phyloP scores from a whole-genome alignment of 2,113 vertebrate species.

The Caranx ignobilis region DNA sequence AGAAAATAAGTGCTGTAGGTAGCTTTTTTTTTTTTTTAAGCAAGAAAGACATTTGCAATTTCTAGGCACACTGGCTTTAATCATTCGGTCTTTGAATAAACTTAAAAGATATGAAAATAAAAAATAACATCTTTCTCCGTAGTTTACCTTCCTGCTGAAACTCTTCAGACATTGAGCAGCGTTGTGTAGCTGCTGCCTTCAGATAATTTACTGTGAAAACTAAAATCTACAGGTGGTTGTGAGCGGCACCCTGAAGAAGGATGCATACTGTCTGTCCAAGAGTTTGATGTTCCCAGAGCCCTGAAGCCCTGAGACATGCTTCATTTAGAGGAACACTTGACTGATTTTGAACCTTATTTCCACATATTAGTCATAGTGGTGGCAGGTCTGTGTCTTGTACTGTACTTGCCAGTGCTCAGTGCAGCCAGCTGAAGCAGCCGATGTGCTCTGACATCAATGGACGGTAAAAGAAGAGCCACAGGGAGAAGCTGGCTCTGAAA shows the following conservation, averaged over 20 bases:
- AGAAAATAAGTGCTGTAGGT: too few species aligned
- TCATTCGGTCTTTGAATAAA: too few species aligned
- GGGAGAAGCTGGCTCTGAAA: constrained; percentile 27
- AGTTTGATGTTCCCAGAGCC: constrained; percentile 34
- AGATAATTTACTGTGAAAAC: constrained; percentile 6
- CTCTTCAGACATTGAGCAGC: neutral
- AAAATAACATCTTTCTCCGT: neutral
- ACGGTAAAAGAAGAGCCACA: constrained; percentile 29
- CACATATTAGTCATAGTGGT: constrained; percentile 41
- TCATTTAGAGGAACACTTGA: constrained; percentile 45
- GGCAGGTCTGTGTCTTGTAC: constrained; percentile 40
- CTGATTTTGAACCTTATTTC: constrained; percentile 32
- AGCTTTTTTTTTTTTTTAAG: too few species aligned
- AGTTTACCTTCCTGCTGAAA: neutral
- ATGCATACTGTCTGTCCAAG: neutral
- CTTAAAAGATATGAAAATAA: neutral
- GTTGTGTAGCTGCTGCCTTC: neutral
- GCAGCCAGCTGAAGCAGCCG: constrained; percentile 26
- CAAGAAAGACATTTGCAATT: too few species aligned
- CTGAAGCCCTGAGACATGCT: constrained; percentile 17
- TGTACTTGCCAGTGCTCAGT: constrained; percentile 1
- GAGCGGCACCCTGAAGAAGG: neutral
- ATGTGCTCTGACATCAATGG: constrained; percentile 39
- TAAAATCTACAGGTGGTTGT: constrained; percentile 22
- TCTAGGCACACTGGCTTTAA: too few species aligned